Conservation (phyloP, 1,140 invertebrate species). For the Saccostrea echinata region DNA sequence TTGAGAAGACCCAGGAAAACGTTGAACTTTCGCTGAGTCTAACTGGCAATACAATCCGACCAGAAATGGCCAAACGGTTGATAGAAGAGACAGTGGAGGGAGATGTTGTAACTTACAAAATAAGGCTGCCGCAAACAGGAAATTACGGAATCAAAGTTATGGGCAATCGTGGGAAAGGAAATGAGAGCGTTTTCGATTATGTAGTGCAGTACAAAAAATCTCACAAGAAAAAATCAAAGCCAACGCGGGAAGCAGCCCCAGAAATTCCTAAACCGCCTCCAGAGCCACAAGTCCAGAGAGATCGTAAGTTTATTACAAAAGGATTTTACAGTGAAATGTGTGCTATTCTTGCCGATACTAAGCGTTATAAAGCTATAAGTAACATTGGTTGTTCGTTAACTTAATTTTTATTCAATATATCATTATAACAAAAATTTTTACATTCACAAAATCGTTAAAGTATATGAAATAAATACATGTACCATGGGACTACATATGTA, state of each 20-base stretch:
- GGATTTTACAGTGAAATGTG: no score
- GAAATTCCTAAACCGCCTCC: neutral
- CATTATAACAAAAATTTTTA: no score
- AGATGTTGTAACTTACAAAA: conserved; percentile 60
- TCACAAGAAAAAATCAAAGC: conserved; percentile 51
- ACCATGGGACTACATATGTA: no score
- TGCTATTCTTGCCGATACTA: no score
- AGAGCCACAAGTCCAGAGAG: conserved; percentile 18
- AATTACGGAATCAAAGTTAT: conserved; percentile 67
- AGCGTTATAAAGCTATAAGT: no score
- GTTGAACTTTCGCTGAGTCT: conserved; percentile 67
- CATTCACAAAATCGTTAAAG: no score
- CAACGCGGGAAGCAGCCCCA: conserved; percentile 12
- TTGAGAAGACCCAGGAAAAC: conserved; percentile 54
- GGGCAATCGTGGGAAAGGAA: conserved; percentile 57
- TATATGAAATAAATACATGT: no score
- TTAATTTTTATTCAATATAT: no score
- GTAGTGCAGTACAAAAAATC: conserved; percentile 64
- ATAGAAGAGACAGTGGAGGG: conserved; percentile 59
- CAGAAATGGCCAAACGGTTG: conserved; percentile 63
- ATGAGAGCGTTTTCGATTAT: conserved; percentile 65
- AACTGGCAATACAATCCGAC: conserved; percentile 62
- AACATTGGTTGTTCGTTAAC: no score
- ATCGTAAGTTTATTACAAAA: neutral
- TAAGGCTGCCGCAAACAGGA: conserved; percentile 65